A percentile compares a stretch with the other conserved stretches of the same genome.
Conservation (phyloP, 2,888 invertebrate genomes). For the Leptodirus hochenwartii region DNA sequence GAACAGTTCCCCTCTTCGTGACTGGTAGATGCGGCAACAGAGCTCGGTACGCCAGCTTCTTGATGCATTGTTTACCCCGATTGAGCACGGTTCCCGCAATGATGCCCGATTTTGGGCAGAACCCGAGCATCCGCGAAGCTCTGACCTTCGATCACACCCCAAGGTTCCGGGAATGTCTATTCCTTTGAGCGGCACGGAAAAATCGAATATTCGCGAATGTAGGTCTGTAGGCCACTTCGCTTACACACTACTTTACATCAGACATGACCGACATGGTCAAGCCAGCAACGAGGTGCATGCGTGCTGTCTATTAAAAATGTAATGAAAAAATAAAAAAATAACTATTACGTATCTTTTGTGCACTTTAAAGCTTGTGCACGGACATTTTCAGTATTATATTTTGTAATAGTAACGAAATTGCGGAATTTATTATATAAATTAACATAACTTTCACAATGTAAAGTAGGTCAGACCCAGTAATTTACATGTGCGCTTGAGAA, state of each 20-base stretch:
- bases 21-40: constrained; percentile 39
- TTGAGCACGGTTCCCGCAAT: constrained; percentile 20
- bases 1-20: constrained; percentile 18
- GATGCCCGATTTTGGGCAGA: constrained; percentile 26
- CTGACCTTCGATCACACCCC: constrained; percentile 28
- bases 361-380: no score
- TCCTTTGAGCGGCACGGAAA: constrained; percentile 29
- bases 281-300: no score
- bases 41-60: constrained; percentile 48
- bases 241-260: constrained; percentile 69
- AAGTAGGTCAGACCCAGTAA: constrained; percentile 23
- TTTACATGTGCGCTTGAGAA: constrained; percentile 18
- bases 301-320: neutral
- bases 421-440: constrained; percentile 11
- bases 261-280: no score
- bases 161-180: constrained; percentile 29
- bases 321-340: constrained; percentile 1
- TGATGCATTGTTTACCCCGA: constrained; percentile 38
- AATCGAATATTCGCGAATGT: constrained; percentile 55
- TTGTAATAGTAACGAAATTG: no score
- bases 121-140: constrained; percentile 18
- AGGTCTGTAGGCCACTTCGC: constrained; percentile 82
- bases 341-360: no score
- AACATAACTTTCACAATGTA: constrained; percentile 19
- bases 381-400: no score